A percentile compares a stretch with the other conserved stretches of the same genome.
These are phyloP conservation scores for Agelastica alni DNA, from an alignment of 2,888 invertebrate species.

Conservation along the genomic window DNA sequence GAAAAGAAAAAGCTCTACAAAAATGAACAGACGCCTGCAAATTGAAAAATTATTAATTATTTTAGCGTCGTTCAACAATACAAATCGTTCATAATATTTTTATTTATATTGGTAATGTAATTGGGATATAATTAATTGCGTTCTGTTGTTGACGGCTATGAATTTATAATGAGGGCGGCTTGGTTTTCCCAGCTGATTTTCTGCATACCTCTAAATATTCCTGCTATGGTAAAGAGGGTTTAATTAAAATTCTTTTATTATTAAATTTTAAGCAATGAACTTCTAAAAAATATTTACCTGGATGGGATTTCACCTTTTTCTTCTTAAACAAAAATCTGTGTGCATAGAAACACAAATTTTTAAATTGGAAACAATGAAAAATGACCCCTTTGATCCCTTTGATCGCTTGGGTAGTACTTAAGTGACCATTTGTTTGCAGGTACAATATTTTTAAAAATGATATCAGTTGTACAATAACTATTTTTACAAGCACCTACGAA, in stretches of 20 bases:
- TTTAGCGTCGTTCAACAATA: not conserved
- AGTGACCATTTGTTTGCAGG: no score
- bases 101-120: constrained; percentile 23
- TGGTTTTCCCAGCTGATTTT: constrained; percentile 15
- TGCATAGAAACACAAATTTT: no score
- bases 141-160: constrained; percentile 18
- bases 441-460: no score
- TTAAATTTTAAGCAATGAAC: no score
- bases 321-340: no score
- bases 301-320: no score
- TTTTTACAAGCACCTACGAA: no score
- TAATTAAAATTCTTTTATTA: constrained; percentile 18
- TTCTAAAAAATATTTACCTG: no score
- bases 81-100: constrained; percentile 13
- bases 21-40: constrained; percentile 20
- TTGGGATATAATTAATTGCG: constrained; percentile 27
- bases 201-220: constrained; percentile 8
- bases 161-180: constrained; percentile 22
- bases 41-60: constrained; percentile 28
- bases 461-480: no score
- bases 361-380: no score
- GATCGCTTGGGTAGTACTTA: no score
- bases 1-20: constrained; percentile 14
- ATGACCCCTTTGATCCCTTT: no score
- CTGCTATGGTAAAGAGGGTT: constrained; percentile 1